Evolutionary conservation across 1,140 invertebrate genomes (phyloP).

Genomic region (Mercenaria mercenaria): DNA sequence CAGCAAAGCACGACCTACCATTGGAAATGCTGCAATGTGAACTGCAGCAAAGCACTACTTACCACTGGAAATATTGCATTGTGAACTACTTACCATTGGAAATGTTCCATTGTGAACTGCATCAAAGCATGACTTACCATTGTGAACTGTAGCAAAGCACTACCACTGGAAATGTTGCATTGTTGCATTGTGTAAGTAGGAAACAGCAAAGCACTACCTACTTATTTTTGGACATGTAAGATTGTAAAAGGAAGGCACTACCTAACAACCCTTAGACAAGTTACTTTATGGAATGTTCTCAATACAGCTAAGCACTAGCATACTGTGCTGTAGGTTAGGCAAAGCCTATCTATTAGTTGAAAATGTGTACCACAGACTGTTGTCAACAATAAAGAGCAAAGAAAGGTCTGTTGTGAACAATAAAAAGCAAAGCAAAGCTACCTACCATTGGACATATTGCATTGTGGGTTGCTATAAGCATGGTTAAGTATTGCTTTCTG

Average conservation of each 20-base stretch:
- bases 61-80: conserved; percentile 55
- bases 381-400: background rate
- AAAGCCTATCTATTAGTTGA: no score
- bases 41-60: conserved; percentile 22
- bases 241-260: background rate
- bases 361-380: no score
- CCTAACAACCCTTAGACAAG: background rate
- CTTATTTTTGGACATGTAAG: background rate
- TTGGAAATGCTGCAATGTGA: background rate
- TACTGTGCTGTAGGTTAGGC: no score
- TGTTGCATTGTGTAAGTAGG: background rate
- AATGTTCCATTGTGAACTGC: background rate
- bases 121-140: no score
- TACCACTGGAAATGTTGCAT: conserved; percentile 46
- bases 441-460: conserved; percentile 78
- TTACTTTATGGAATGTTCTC: background rate
- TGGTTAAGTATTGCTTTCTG: conserved; percentile 83
- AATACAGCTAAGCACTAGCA: no score
- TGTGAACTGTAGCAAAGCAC: background rate
- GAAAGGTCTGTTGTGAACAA: background rate
- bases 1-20: background rate
- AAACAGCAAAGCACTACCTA: background rate
- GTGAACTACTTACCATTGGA: background rate
- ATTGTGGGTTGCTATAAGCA: conserved; percentile 84
- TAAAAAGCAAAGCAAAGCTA: background rate